Base-by-base conservation (phyloP, 2,113 vertebrate species). In the Caracal caracal region DNA sequence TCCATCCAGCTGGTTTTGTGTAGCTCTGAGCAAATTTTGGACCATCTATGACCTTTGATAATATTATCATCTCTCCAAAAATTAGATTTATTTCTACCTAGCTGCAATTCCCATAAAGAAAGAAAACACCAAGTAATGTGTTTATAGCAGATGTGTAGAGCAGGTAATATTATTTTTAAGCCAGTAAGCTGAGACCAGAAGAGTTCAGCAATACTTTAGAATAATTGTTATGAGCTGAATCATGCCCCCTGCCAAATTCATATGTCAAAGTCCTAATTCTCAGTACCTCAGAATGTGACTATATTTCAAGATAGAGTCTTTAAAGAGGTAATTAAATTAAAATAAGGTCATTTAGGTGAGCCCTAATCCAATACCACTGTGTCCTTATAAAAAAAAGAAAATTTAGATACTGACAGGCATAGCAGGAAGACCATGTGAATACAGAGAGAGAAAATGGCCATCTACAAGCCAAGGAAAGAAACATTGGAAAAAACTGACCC, bases 1-100 rank as follows among this genome's bases (percentile, higher is more conserved):
- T 53, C 33, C 65, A 80, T 17, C 66, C 73, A 75, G 63, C 20
- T 89, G 43, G n/a, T 84, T 83, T 82, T 49, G 4, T 87, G 35
- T 43, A 65, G 6, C 53, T 87, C 92, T 94, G 10, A 93, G 43
- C 10, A 85, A 65, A 93, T n/a, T 24, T 59, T 81, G 49, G 28
- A 43, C 56, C 35, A 90, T 80, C 30, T 70, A 16, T 56, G 51
- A 70, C 35, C 49, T 88, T 87, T 90, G 61, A 93, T 79, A 82
- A 90, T 88, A 93, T 59, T 82, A 94, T 26, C 61, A 9, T 53
- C 81, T 76, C 35, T 88, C 30, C 85, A 75, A 92, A 90, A 92
- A 65, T 28, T 81, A 91, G 24, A 88, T 70, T 76, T 89, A 68
- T 88, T 93, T 94, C 71, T 88, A 81, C 19, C 81, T 82, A 81